Evolutionary conservation across 2,888 invertebrate species (phyloP).

Genomic region (Dryocosmus kuriphilus): DNA sequence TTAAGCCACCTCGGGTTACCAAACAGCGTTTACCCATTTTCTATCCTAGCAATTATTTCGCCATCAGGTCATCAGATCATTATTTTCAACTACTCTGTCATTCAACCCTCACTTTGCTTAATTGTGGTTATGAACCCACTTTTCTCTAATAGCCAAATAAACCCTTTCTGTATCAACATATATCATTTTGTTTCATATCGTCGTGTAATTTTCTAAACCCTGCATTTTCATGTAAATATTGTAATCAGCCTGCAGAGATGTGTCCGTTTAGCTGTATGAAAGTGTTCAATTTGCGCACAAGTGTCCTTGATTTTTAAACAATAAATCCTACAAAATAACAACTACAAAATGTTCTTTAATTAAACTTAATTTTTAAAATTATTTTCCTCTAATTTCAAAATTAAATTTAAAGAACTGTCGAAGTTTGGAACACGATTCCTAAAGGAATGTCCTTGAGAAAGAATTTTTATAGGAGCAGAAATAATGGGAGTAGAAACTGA

Average conservation of each 20-base stretch:
- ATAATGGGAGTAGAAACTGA: constrained; percentile 56
- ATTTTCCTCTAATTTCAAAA: too few species aligned
- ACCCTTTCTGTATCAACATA: neutral
- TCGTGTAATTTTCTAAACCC: neutral
- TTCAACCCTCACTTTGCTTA: neutral
- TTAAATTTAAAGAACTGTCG: too few species aligned
- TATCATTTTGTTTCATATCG: constrained; percentile 7
- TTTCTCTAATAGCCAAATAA: neutral
- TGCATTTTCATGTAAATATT: constrained; percentile 1
- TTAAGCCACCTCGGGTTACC: neutral
- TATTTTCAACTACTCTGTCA: neutral
- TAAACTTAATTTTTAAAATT: too few species aligned
- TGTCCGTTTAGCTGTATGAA: neutral
- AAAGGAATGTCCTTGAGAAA: neutral
- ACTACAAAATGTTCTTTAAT: neutral
- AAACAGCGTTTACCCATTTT: constrained; percentile 60
- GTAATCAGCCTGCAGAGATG: neutral
- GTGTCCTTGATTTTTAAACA: neutral
- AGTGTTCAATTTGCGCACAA: neutral
- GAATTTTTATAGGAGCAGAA: constrained; percentile 50
- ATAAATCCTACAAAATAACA: neutral
- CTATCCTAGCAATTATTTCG: constrained; percentile 64
- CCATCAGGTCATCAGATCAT: constrained; percentile 54
- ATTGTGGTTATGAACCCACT: neutral
- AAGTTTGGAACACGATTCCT: constrained; percentile 34